phyloP scores from a whole-genome alignment of 2,113 vertebrate species.

The Colossoma macropomum region DNA sequence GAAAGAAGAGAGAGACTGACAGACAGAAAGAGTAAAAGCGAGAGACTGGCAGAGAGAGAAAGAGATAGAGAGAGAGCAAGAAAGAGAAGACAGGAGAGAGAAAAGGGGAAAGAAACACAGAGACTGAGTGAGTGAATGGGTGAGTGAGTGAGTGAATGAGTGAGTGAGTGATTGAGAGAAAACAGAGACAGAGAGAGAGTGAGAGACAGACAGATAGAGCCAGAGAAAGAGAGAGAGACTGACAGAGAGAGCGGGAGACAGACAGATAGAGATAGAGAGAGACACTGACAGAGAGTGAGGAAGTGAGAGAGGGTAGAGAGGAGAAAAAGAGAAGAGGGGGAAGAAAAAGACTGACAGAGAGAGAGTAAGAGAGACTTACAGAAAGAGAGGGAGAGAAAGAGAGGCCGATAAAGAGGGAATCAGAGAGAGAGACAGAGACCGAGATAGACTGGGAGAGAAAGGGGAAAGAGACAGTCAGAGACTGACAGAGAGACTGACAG shows the following conservation, averaged over 20 bases:
- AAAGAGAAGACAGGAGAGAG: not conserved
- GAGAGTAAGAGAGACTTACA: not conserved
- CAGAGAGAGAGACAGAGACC: not conserved
- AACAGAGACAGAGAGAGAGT: too few species aligned
- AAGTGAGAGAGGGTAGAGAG: too few species aligned
- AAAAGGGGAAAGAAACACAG: too few species aligned
- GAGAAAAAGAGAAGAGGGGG: too few species aligned
- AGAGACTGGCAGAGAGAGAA: not conserved
- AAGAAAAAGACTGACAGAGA: not conserved
- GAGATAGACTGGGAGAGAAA: constrained; percentile 2
- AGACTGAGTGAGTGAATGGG: too few species aligned
- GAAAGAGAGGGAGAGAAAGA: not conserved
- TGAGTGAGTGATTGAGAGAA: too few species aligned
- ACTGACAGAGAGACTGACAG: not conserved
- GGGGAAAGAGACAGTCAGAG: not conserved
- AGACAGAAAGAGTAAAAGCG: not conserved
- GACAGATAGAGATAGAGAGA: too few species aligned
- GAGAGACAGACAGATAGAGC: not conserved
- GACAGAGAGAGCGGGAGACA: not conserved
- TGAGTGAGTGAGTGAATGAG: too few species aligned
- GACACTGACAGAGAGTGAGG: too few species aligned
- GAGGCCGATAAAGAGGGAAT: not conserved
- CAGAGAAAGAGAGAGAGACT: not conserved
- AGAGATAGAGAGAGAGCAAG: not conserved
- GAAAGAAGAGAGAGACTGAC: not conserved